Conservation (phyloP, 2,888 invertebrate species). For the Odontocolon sp. region DNA sequence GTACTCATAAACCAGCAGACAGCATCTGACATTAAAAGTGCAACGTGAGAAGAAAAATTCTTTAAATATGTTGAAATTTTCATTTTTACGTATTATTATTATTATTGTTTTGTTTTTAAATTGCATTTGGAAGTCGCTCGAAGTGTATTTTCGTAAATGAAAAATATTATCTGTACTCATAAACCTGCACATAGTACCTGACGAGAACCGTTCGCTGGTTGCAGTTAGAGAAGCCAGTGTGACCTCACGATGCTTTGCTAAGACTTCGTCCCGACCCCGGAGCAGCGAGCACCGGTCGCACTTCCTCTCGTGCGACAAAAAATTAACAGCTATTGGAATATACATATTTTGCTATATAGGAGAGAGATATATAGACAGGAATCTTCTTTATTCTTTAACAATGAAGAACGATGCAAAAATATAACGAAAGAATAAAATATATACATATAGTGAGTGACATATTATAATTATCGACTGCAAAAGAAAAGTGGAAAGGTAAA, state of each 20-base stretch:
- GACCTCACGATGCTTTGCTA: slow-evolving; percentile 68
- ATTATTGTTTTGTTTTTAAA: background rate
- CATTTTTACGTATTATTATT: background rate
- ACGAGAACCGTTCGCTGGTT: background rate
- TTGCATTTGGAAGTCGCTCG: too few relatives aligned
- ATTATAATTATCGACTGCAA: slow-evolving; percentile 2
- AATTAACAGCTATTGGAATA: slow-evolving; percentile 11
- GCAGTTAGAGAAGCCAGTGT: slow-evolving; percentile 66
- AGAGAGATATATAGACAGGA: background rate
- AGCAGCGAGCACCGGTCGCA: slow-evolving; percentile 7
- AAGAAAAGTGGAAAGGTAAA: background rate
- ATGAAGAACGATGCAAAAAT: background rate
- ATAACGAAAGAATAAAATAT: background rate
- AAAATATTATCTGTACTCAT: too few relatives aligned
- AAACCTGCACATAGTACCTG: too few relatives aligned
- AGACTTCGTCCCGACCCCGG: slow-evolving; percentile 68
- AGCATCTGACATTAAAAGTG: too few relatives aligned
- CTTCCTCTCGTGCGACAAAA: background rate
- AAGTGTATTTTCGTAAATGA: too few relatives aligned
- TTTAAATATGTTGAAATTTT: background rate
- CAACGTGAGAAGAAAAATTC: background rate
- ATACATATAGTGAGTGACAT: background rate
- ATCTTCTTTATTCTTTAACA: background rate
- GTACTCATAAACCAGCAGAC: too few relatives aligned
- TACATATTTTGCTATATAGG: too few relatives aligned